A percentile compares a stretch with the other conserved stretches of the same genome.
Evolutionary conservation across 37 sponge, comb jelly and placozoan species (phyloP).

Genomic region (Chondrosia reniformis): DNA sequence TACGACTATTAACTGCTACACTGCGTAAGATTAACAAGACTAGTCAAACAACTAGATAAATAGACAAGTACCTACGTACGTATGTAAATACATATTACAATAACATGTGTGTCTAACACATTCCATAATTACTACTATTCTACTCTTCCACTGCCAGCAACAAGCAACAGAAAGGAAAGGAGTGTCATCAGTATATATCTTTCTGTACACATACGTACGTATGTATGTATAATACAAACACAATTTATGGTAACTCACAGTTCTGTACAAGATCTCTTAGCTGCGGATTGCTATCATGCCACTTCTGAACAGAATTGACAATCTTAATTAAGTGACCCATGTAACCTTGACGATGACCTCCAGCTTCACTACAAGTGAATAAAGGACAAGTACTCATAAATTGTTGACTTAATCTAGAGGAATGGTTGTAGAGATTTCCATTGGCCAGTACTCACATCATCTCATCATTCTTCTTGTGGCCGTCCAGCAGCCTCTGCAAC

Average conservation of each 20-base stretch:
- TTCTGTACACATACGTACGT: conserved; percentile 4
- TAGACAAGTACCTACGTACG: not conserved
- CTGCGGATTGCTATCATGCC: conserved; percentile 2
- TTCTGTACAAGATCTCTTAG: conserved; percentile 5
- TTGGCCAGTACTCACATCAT: conserved; percentile 27
- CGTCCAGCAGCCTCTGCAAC: conserved; percentile 53
- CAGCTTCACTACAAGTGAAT: conserved; percentile 1
- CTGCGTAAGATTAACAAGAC: too few relatives aligned
- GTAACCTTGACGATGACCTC: conserved; percentile 64
- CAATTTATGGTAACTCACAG: not conserved
- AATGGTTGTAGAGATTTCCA: too few relatives aligned
- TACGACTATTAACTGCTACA: too few relatives aligned
- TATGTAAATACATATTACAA: not conserved
- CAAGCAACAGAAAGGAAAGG: not conserved
- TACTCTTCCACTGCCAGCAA: too few relatives aligned
- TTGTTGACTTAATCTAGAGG: too few relatives aligned
- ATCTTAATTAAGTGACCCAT: conserved; percentile 81
- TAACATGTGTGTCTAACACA: too few relatives aligned
- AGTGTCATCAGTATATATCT: not conserved
- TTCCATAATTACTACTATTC: too few relatives aligned
- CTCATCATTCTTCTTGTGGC: conserved; percentile 33
- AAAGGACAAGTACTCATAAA: not conserved
- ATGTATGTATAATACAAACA: not conserved
- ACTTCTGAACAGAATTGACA: conserved; percentile 26
- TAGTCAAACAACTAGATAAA: too few relatives aligned